phyloP scores from a whole-genome alignment of 2,113 vertebrate genomes.

The Ptilonorhynchus violaceus region DNA sequence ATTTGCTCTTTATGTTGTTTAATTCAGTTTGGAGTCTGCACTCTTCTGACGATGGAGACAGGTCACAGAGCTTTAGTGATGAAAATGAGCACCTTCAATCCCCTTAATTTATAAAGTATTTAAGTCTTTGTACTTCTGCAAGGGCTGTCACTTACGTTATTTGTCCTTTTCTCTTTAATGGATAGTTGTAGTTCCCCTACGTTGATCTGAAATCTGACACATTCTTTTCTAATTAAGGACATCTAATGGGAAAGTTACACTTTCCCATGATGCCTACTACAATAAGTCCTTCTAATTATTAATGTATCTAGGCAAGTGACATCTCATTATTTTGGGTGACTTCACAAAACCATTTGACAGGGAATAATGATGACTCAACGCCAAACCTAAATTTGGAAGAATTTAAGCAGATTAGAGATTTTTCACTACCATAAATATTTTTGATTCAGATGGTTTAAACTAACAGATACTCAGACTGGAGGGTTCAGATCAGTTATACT shows the following conservation, averaged over 20 bases:
- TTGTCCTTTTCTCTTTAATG: conserved; percentile 29
- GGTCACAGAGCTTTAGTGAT: conserved; percentile 3
- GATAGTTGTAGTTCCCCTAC: background rate
- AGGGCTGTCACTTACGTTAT: conserved; percentile 2
- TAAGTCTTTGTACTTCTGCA: conserved; percentile 48
- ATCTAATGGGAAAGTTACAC: conserved; percentile 57
- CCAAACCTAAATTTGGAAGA: background rate
- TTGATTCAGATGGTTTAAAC: background rate
- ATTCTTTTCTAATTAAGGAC: conserved; percentile 51
- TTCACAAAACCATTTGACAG: conserved; percentile 64
- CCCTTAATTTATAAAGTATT: conserved; percentile 62
- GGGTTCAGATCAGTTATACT: background rate
- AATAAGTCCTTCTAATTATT: conserved; percentile 53
- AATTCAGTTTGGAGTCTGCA: background rate
- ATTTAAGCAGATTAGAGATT: background rate
- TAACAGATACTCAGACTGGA: background rate
- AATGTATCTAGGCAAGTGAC: conserved; percentile 53
- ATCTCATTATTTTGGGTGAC: conserved; percentile 56
- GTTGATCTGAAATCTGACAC: conserved; percentile 44
- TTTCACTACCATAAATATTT: background rate
- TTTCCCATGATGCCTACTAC: conserved; percentile 47
- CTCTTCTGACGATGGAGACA: background rate
- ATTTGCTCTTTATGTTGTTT: background rate
- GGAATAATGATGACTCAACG: conserved; percentile 38
- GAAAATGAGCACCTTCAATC: conserved; percentile 46